These are phyloP conservation scores for Diabrotica virgifera DNA, from an alignment of 1,140 invertebrate genomes.

Conservation along the genomic window DNA sequence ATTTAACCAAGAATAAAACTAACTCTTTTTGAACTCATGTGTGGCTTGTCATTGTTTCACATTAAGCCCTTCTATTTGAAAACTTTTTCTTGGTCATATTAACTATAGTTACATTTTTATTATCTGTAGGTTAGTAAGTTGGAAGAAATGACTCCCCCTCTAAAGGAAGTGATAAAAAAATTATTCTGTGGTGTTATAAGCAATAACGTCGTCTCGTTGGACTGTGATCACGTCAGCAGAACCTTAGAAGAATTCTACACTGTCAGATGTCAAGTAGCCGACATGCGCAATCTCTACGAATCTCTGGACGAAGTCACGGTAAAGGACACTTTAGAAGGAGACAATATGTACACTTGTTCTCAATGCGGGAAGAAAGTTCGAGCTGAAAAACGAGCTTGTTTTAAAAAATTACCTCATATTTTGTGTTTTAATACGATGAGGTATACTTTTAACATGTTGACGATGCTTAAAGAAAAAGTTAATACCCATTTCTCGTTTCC, in stretches of 20 bases:
- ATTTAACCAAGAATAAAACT: too few relatives aligned
- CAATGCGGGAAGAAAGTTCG: conserved; percentile 92
- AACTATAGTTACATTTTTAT: neutral
- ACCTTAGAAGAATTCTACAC: conserved; percentile 96
- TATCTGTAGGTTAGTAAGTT: conserved; percentile 66
- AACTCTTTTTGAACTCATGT: too few relatives aligned
- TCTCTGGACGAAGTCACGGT: conserved; percentile 94
- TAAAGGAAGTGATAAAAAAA: conserved; percentile 87
- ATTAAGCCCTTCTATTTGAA: too few relatives aligned
- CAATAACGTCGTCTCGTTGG: conserved; percentile 92
- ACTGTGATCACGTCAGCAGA: conserved; percentile 90
- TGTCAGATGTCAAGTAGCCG: conserved; percentile 83
- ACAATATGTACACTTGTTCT: conserved; percentile 97
- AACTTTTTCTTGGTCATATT: neutral
- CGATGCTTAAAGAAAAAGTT: conserved; percentile 95
- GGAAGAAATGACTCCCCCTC: conserved; percentile 90
- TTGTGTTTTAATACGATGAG: conserved; percentile 96
- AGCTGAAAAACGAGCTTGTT: conserved; percentile 92
- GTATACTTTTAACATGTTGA: conserved; percentile 97
- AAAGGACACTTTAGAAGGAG: conserved; percentile 93
- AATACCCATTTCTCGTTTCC: conserved; percentile 98
- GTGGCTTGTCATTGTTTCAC: too few relatives aligned
- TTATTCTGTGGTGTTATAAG: conserved; percentile 90
- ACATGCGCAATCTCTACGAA: conserved; percentile 94
- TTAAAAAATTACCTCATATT: conserved; percentile 89